Conservation (phyloP, 2,113 vertebrate genomes). For the Nerophis lumbriciformis region DNA sequence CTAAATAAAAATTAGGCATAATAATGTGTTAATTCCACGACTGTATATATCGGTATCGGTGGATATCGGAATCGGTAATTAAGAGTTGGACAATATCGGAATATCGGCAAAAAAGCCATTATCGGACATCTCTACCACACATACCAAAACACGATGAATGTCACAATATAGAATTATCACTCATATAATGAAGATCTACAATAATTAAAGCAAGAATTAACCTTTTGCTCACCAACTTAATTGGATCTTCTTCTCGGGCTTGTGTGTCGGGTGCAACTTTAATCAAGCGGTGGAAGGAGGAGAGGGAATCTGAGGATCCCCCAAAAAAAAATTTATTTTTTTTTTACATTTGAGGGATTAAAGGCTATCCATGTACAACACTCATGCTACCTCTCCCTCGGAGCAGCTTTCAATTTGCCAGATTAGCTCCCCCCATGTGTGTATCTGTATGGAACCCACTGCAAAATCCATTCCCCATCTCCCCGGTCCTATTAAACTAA, state of each 20-base stretch:
- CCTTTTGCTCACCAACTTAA: neutral
- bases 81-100: no score
- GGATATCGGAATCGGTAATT: no score
- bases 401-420: constrained; percentile 68
- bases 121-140: no score
- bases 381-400: constrained; percentile 38
- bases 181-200: no score
- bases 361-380: constrained; percentile 42
- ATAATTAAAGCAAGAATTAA: no score
- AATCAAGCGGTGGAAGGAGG: constrained; percentile 42
- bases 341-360: constrained; percentile 61
- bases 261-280: constrained; percentile 42
- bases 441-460: constrained; percentile 28
- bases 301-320: constrained; percentile 31
- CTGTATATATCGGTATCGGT: no score
- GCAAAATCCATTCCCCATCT: constrained; percentile 45
- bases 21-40: no score
- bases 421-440: constrained; percentile 63
- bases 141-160: no score
- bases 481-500: constrained; percentile 70
- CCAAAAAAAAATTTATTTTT: constrained; percentile 55
- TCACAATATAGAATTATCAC: no score
- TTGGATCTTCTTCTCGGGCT: constrained; percentile 11
- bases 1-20: no score
- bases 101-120: no score